These are phyloP conservation scores for Syngnathoides biaculeatus DNA, from an alignment of 2,113 vertebrate genomes.

Conservation along the genomic window DNA sequence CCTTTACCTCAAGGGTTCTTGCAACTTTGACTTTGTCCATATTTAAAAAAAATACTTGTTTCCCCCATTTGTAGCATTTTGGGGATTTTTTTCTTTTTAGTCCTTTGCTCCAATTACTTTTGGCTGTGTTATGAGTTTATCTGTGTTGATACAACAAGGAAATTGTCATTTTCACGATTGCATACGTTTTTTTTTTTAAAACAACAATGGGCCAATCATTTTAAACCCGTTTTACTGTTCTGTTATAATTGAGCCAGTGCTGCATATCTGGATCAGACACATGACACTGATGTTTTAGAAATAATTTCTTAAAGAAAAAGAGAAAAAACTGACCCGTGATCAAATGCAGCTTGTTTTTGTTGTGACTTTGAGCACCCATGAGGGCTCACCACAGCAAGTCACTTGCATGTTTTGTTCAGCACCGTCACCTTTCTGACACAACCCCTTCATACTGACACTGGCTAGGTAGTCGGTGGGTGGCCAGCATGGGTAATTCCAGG, in stretches of 20 bases:
- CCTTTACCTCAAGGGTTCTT: slow-evolving; percentile 15
- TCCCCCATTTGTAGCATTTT: slow-evolving; percentile 19
- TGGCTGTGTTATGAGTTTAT: slow-evolving; percentile 2
- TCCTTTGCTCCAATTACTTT: slow-evolving; percentile 2
- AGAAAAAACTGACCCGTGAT: no score
- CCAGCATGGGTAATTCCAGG: no score
- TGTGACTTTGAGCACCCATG: no score
- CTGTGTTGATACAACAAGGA: slow-evolving; percentile 3
- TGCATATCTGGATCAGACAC: not conserved
- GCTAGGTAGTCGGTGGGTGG: no score
- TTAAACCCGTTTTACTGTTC: not conserved
- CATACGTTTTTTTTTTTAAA: not conserved
- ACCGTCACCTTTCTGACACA: no score
- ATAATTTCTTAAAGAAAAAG: not conserved
- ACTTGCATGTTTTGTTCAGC: no score
- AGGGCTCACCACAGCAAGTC: no score
- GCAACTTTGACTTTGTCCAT: slow-evolving; percentile 14
- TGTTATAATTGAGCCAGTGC: not conserved
- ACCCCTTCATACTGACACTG: no score
- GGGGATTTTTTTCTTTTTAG: slow-evolving; percentile 7
- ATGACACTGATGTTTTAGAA: not conserved
- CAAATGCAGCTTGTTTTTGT: no score
- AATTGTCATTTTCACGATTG: not conserved
- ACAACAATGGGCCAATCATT: no score
- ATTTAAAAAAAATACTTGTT: slow-evolving; percentile 16